Base-by-base conservation (phyloP, 37 sponge, comb jelly and placozoan genomes). In the Chondrilla cf. caribensis region DNA sequence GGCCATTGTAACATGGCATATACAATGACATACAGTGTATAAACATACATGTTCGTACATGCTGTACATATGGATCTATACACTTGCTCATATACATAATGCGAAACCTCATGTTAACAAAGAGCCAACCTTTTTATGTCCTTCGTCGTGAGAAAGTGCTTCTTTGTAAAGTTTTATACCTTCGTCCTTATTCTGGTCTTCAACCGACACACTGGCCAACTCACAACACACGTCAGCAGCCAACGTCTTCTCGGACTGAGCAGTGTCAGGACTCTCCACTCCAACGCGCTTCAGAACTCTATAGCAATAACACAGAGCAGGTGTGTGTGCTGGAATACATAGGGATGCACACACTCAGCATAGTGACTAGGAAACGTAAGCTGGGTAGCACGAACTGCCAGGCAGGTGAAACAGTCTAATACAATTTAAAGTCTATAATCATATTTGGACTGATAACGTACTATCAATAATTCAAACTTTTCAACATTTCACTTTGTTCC, bases 81-180 rank as follows among this genome's bases (percentile, higher is more conserved):
- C 68, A 33, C 32, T 3, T 33, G 29, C 64, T 19, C 64, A 62
- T 22, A 62, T 22, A 62, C 64, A 62, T 22, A 62, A 62, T 22
- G 15, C 64, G 15, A 9, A 6, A 22, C 6, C 64, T 29, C 64
- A 62, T 7, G 28, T 33, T 17, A 28, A 29, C 32, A 67, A 28
- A 3, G 25, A 58, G n/a, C 80, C 32, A 58, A 89, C 84, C 84
- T 70, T 81, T n/a, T 73, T 37, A 70, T 84, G 66, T 60, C 38
- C 54, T 28, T 86, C 86, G 57, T 87, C 68, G 41, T 88, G 85
- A 14, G 43, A 28, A 18, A 96, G 78, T 57, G 97, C 91, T 36
- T 96, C 94, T 38, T 83, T 81, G 57, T 88, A 96, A 81, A 85
- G 87, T 57, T 72, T 51, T 22, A 88, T 77, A 24, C 87, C 93